Conservation (phyloP, 2,113 vertebrate genomes). For the Cryptomyrus ogoouensis region DNA sequence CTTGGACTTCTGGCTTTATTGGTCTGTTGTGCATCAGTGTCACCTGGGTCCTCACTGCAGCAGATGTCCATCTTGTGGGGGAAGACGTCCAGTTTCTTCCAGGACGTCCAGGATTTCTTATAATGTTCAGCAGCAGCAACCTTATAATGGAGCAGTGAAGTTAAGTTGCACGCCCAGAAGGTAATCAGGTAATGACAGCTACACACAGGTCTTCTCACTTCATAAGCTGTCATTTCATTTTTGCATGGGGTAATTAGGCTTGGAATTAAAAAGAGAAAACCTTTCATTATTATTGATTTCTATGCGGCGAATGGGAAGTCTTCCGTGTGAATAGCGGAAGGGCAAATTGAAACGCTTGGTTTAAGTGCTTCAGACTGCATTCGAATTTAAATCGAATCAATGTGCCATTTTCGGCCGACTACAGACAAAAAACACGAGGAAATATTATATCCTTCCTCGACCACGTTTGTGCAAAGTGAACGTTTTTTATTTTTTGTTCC, state of each 20-base stretch:
- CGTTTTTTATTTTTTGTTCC: neutral
- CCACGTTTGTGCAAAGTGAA: neutral
- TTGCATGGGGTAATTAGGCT: neutral
- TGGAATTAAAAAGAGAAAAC: neutral
- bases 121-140: neutral
- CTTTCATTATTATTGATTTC: neutral
- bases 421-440: neutral
- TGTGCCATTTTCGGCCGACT: neutral
- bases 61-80: neutral
- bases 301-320: neutral
- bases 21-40: neutral
- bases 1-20: neutral
- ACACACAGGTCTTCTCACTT: neutral
- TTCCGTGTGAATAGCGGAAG: neutral
- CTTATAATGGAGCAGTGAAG: neutral
- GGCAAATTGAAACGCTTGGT: neutral
- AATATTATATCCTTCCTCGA: neutral
- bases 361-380: neutral
- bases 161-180: neutral
- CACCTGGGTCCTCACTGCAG: neutral
- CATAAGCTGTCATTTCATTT: constrained; percentile 15
- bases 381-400: neutral
- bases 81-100: neutral
- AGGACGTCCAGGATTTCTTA: neutral
- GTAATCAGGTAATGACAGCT: constrained; percentile 17